Base-by-base conservation (phyloP, 2,888 invertebrate species). In the Heterodera filipjevi region DNA sequence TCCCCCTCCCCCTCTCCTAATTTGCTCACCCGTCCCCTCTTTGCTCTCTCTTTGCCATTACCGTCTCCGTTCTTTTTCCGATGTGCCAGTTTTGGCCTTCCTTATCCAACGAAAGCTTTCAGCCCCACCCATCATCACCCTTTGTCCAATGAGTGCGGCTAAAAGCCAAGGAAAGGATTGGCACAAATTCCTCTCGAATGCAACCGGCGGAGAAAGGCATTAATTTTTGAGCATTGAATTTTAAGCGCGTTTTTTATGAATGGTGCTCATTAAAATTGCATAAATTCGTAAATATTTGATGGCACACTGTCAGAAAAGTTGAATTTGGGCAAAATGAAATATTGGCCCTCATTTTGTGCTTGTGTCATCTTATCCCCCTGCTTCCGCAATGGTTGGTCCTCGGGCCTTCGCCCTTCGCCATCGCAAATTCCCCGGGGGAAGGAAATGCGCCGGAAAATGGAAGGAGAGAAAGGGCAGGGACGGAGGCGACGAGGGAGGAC, bases 261-360 rank as follows among this genome's bases (percentile, higher is more conserved):
- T n/a, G n/a, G n/a, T n/a, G n/a, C 10, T 6, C 30, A 6, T 68
- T 22, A 6, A 68, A 68, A 68, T 33, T 68, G 68, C 68, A 68
- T 68, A 19, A 68, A 19, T 68, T 68, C n/a, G 14, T 22, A 33
- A 3, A 5, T n/a, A n/a, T 68, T 66, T n/a, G 27, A 19, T 68
- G 68, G 16, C 68, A 6, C 12, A 68, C 33, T 32, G 30, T 12
- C 66, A 66, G 32, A 35, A 33, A 33, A 35, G 35, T 33, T 68
- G 68, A 35, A 32, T 68, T 68, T 68, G 19, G 33, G 33, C 32
- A 6, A 33, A 68, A 68, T 68, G 68, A 35, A 35, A 68, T 68
- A 68, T 68, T 68, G 68, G 68, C 68, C 68, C 5, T 68, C 35
- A 68, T 68, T 68, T 68, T 68, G 32, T 22, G 33, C 68, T 35